Evolutionary conservation across 2,888 invertebrate species (phyloP).

Genomic region (Macaria notata): DNA sequence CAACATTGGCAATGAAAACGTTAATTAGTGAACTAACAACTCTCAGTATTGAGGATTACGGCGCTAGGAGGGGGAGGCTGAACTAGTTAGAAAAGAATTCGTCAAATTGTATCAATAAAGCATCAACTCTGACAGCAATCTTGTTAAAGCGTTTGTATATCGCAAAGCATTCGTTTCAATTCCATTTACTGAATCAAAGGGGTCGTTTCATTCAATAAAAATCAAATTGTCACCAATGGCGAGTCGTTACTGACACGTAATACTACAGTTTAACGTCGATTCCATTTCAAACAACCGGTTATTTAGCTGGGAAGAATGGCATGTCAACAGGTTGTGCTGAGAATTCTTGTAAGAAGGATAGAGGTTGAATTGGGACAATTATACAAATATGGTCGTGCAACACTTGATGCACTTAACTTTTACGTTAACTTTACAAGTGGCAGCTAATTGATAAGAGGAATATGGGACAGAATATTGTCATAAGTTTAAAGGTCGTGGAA

Average conservation of each 20-base stretch:
- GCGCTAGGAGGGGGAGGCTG: too few relatives aligned
- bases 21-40: too few relatives aligned
- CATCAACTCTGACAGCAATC: background rate
- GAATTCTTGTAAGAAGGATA: slow-evolving; percentile 41
- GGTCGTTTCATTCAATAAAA: slow-evolving; percentile 44
- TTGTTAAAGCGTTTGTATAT: slow-evolving; percentile 2
- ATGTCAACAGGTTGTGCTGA: slow-evolving; percentile 61
- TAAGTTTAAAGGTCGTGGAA: too few relatives aligned
- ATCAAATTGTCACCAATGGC: slow-evolving; percentile 39
- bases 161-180: slow-evolving; percentile 19
- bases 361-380: slow-evolving; percentile 19
- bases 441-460: slow-evolving; percentile 17
- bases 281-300: slow-evolving; percentile 57
- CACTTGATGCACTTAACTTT: slow-evolving; percentile 13
- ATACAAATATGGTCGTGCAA: slow-evolving; percentile 17
- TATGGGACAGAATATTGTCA: slow-evolving; percentile 6
- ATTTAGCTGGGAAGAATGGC: slow-evolving; percentile 57
- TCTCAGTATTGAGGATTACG: too few relatives aligned
- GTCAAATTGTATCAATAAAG: too few relatives aligned
- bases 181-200: slow-evolving; percentile 36
- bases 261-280: slow-evolving; percentile 50
- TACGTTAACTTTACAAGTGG: slow-evolving; percentile 21
- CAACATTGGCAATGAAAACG: too few relatives aligned
- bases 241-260: slow-evolving; percentile 45
- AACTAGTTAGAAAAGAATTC: too few relatives aligned